Base-by-base conservation (phyloP, 2,888 invertebrate species). In the Stegana nigrithorax region DNA sequence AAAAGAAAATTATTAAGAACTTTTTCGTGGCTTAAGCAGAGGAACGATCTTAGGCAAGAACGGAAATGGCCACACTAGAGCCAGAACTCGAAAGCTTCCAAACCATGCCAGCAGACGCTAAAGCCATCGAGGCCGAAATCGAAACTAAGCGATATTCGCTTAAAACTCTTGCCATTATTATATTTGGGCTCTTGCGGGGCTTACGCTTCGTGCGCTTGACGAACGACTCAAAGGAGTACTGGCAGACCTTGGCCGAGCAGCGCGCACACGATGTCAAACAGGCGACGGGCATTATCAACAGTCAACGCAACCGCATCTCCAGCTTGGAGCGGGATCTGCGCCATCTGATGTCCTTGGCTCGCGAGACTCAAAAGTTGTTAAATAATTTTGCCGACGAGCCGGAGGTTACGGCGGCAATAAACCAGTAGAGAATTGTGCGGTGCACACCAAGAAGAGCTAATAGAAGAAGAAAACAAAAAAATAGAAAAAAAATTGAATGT, bases 251-350 rank as follows among this genome's bases (percentile, higher is more conserved):
- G 63, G 73, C 73, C n/a, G 12, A 57, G 32, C 27, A 58, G 0
- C 71, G 68, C 2, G 66, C 27, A 6, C 36, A 63, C 8, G 57
- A 68, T 5, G 64, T 63, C 14, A 45, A 64, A 6, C 61, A 55
- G 17, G 63, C 62, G 2, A 14, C 63, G 4, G 42, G 17, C 17
- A 44, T 72, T 0, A 70, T 70, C 10, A 60, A 66, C 6, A 10
- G 62, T 39, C 71, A 71, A 25, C 68, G 63, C 47, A 17, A 56
- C 1, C 73, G 71, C 19, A 70, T 71, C 8, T 55, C 62, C 4
- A 12, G 29, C 0, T 26, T 71, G 12, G 71, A 71, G 47, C 10
- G 25, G 2, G 71, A 72, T 65, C 57, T 72, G 1, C n/a, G 23
- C 14, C 55, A 29, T 1, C n/a, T 71, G 56, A 47, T 70, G 4